Evolutionary conservation across 2,888 invertebrate species (phyloP), one percentile per base, ranked within the genome.

Genomic region (Phania funesta): DNA sequence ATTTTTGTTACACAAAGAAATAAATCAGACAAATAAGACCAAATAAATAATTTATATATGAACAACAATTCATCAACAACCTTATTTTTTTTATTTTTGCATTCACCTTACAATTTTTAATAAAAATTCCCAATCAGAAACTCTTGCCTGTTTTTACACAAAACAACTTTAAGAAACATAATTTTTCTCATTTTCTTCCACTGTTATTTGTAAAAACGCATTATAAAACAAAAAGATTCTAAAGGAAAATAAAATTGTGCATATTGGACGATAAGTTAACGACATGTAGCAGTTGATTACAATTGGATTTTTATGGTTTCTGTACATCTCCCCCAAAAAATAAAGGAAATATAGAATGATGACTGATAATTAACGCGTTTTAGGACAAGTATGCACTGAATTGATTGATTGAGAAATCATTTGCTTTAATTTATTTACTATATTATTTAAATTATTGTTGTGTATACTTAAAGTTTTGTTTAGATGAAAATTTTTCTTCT

Each of bases 381-480:
- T 62, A 1, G 60, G 75, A 79, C 74, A 76, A 70, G 60, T 65
- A 80, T 80, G 71, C 71, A 71, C 64, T 80, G 64, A 80, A 32
- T 80, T 80, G 54, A 79, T 64, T 74, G 50, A 58, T 65, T 58
- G 75, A 48, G 74, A 65, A 71, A 80, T 80, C 67, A 74, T 73
- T 82, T 73, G n/a, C 62, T 77, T 70, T 74, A 54, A 26, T 60
- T 62, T 56, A 58, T n/a, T n/a, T n/a, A 46, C 52, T 46, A 60
- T 38, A 56, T 73, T 62, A 64, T 71, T 38, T 35, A 60, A 35
- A 13, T 83, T 54, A 38, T 77, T 60, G 46, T 62, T 83, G 60
- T 86, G 86, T 89, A 90, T 90, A 90, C 90, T 90, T 90, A 90
- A 89, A 89, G 87, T 86, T 89, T 89, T 90, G 85, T 89, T 85